These are phyloP conservation scores for Lucinisca nassula DNA, from an alignment of 2,888 invertebrate species.

Conservation along the genomic window DNA sequence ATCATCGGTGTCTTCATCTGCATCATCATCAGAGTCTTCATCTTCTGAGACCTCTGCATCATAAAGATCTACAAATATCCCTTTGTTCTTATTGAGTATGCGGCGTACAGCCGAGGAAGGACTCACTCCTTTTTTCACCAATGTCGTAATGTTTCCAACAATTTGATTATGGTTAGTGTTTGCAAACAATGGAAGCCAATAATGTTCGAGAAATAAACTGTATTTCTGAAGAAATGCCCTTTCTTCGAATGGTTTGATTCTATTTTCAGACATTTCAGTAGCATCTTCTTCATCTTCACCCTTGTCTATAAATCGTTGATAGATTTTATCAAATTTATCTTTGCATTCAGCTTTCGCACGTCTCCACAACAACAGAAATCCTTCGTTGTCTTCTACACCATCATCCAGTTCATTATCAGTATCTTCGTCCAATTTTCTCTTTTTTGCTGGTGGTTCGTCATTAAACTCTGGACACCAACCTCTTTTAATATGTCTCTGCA, in stretches of 20 bases:
- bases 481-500: background rate
- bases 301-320: background rate
- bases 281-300: background rate
- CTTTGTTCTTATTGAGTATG: background rate
- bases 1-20: no score
- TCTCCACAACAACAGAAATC: conserved; percentile 2
- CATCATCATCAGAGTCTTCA: no score
- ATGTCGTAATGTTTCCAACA: background rate
- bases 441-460: background rate
- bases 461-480: background rate
- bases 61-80: background rate
- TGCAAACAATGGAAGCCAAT: conserved; percentile 8
- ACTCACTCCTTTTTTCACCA: background rate
- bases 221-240: conserved; percentile 14
- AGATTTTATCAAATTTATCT: background rate
- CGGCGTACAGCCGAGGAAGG: background rate
- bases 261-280: background rate
- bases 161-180: conserved; percentile 16
- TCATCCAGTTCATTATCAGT: background rate
- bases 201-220: background rate
- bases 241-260: background rate
- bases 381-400: background rate
- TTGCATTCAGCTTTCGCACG: background rate
- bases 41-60: background rate
- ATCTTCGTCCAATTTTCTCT: background rate